phyloP scores from a whole-genome alignment of 2,113 vertebrate species.

The Psittacula cyanocephala region DNA sequence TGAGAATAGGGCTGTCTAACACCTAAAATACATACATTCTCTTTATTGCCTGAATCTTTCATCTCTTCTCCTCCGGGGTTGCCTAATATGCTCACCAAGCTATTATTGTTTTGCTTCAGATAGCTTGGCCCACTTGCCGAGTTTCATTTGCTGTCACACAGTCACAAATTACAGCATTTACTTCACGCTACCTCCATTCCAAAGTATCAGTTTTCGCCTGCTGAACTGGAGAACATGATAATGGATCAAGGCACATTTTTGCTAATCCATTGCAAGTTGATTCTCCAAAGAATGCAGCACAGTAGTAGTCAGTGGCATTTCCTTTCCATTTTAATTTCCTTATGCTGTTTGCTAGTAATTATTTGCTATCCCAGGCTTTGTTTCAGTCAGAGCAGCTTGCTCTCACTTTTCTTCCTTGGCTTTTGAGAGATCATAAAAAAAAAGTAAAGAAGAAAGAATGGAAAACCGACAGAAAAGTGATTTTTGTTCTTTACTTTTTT shows the following conservation, averaged over 20 bases:
- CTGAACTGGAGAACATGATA: constrained; percentile 53
- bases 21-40: constrained; percentile 48
- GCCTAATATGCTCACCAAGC: constrained; percentile 55
- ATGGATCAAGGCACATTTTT: constrained; percentile 42
- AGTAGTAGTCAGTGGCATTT: constrained; percentile 2
- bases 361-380: background rate
- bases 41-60: constrained; percentile 53
- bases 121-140: constrained; percentile 37
- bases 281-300: constrained; percentile 35
- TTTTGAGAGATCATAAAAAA: background rate
- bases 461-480: background rate
- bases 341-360: constrained; percentile 18
- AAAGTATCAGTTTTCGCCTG: constrained; percentile 47
- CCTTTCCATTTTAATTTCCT: constrained; percentile 58
- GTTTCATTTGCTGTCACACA: constrained; percentile 67
- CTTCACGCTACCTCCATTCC: constrained; percentile 35
- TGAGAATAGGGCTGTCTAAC: constrained; percentile 49
- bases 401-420: background rate
- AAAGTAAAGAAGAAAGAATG: background rate
- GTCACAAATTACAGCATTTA: constrained; percentile 70
- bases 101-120: constrained; percentile 63
- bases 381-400: background rate
- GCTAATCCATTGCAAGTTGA: constrained; percentile 50
- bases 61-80: constrained; percentile 37
- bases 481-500: background rate